Evolutionary conservation across 2,888 invertebrate species (phyloP), one percentile per base, ranked within the genome.

Genomic region (Brachypalpus laphriformis): DNA sequence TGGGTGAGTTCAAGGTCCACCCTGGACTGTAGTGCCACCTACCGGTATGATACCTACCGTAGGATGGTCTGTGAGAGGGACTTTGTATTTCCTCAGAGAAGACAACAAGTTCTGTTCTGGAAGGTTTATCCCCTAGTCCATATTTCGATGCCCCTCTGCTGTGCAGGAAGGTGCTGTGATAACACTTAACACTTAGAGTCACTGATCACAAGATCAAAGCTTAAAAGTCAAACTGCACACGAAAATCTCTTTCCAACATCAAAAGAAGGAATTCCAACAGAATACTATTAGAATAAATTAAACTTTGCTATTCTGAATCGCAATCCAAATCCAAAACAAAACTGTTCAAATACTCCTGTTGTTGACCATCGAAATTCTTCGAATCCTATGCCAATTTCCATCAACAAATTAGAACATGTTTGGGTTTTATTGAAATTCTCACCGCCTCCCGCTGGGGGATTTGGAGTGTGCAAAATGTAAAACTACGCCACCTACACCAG

Each of bases 351-450:
- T 47, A 20, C 47, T 20, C 9, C 14, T 59, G 11, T 16, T 49
- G 28, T 74, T 74, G 72, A 63, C 63, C 61, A 63, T 42, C 11
- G 42, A 54, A 70, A 56, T 54, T 9, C 56, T 18, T 34, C 25
- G 45, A 56, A 65, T 49, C 56, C 40, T 34, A 57, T 66, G 22
- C 56, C 65, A 51, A 72, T 57, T 80, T 47, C 59, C 65, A 59
- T 66, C 65, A 66, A 16, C 49, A 65, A 80, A 57, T 72, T 72
- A 57, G 59, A 22, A 40, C 40, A 57, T 49, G 42, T 59, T 51
- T 72, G 57, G 28, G 59, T 59, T 76, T 51, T 56, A 49, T 76
- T 66, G 18, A 37, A 49, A 66, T 76, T 37, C 54, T 31, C 28
- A 14, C 14, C 7, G 7, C 49, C 9, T 11, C n/a, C 25, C 16